These are phyloP conservation scores for Melanotaenia boesemani DNA, from an alignment of 2,797 vertebrate genomes.

Conservation along the genomic window DNA sequence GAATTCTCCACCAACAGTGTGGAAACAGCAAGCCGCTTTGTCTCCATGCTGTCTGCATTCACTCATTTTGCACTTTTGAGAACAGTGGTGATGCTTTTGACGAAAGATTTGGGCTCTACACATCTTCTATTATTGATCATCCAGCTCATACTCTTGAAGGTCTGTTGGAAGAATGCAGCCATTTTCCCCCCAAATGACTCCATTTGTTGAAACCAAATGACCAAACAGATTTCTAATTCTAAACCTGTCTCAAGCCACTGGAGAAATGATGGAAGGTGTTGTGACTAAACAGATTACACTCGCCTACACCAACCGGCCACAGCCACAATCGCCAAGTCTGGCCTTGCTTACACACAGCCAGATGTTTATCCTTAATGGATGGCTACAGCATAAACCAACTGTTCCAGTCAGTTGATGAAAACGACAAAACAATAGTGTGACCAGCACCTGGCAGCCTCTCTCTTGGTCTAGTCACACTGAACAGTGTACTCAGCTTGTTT, in stretches of 20 bases:
- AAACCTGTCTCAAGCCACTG: not conserved
- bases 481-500: constrained; percentile 61
- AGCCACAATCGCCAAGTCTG: constrained; percentile 32
- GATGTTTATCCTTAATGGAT: constrained; percentile 60
- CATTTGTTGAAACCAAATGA: constrained; percentile 3
- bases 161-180: not conserved
- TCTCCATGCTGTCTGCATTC: constrained; percentile 38
- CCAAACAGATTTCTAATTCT: not conserved
- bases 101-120: constrained; percentile 17
- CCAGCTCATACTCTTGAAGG: constrained; percentile 7
- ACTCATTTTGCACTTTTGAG: constrained; percentile 53
- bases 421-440: constrained; percentile 68
- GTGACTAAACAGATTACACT: constrained; percentile 48
- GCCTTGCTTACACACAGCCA: constrained; percentile 58
- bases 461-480: constrained; percentile 26
- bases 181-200: not conserved
- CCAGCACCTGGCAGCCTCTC: constrained; percentile 65
- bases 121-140: constrained; percentile 54
- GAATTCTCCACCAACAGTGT: constrained; percentile 33
- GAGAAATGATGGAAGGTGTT: constrained; percentile 31
- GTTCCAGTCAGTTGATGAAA: constrained; percentile 65
- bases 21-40: constrained; percentile 40
- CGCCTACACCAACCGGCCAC: constrained; percentile 24
- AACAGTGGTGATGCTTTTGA: constrained; percentile 42
- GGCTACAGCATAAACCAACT: constrained; percentile 56